Percentiles rank a stretch among this genome's conserved stretches.
Conservation (phyloP, 2,888 invertebrate species). For the Gryllus longicercus region DNA sequence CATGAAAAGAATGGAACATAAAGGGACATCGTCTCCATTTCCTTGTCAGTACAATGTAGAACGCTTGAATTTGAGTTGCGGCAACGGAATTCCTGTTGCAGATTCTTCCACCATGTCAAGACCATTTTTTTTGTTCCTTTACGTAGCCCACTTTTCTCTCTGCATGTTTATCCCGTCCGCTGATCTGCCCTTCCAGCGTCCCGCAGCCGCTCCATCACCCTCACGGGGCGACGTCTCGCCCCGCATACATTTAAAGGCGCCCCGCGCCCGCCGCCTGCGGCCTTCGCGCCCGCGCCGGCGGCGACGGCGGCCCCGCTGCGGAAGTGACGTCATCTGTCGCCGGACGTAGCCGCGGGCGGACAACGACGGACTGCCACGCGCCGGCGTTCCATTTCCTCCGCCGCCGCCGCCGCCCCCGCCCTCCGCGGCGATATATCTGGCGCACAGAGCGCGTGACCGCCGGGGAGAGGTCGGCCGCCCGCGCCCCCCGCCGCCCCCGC, state of each 20-base stretch:
- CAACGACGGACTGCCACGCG: slow-evolving; percentile 17
- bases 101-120: no score
- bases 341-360: slow-evolving; percentile 5
- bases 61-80: no score
- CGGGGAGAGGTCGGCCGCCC: background rate
- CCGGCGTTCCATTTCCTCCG: slow-evolving; percentile 1
- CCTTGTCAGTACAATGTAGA: no score
- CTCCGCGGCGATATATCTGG: background rate
- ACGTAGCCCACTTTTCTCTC: no score
- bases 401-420: background rate
- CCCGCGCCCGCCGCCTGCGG: background rate
- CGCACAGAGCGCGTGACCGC: background rate
- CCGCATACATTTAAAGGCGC: background rate
- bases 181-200: no score
- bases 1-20: no score
- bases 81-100: no score
- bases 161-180: no score
- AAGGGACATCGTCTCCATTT: no score
- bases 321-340: slow-evolving; percentile 9
- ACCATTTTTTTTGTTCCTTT: no score
- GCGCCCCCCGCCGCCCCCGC: background rate
- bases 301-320: background rate
- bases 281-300: background rate
- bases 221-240: no score
- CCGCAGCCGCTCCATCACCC: no score